Conservation (phyloP, 2,888 invertebrate genomes). For the Dorcus parallelipipedus region DNA sequence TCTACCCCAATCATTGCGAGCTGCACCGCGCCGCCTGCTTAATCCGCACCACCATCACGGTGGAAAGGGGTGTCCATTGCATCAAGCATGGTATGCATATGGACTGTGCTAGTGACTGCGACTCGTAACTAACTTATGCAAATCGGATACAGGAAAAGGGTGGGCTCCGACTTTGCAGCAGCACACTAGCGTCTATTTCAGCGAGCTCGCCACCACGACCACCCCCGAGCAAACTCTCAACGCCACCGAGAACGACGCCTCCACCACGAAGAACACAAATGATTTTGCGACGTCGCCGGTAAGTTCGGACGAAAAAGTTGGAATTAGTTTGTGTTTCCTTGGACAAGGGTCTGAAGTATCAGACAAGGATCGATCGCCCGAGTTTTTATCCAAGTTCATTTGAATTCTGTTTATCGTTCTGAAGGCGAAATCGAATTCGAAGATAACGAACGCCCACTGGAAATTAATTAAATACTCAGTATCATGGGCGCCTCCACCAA, state of each 20-base stretch:
- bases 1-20: conserved; percentile 67
- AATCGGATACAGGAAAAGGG: conserved; percentile 38
- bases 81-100: conserved; percentile 44
- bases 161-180: conserved; percentile 42
- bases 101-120: conserved; percentile 12
- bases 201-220: conserved; percentile 29
- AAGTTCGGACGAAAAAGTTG: not conserved
- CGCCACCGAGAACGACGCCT: not conserved
- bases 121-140: too few relatives aligned
- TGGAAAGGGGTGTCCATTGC: conserved; percentile 55
- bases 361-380: too few relatives aligned
- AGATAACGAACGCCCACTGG: too few relatives aligned
- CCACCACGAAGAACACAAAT: not conserved
- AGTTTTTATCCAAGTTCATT: too few relatives aligned
- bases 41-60: conserved; percentile 53
- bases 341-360: too few relatives aligned
- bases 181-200: conserved; percentile 30
- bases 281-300: not conserved
- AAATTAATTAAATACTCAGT: too few relatives aligned
- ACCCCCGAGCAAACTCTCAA: too few relatives aligned
- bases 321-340: too few relatives aligned
- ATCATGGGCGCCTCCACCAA: too few relatives aligned
- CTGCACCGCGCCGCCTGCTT: conserved; percentile 62
- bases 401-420: too few relatives aligned
- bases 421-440: too few relatives aligned